Conservation (phyloP, 2,113 vertebrate species). For the Cepphus grylle region DNA sequence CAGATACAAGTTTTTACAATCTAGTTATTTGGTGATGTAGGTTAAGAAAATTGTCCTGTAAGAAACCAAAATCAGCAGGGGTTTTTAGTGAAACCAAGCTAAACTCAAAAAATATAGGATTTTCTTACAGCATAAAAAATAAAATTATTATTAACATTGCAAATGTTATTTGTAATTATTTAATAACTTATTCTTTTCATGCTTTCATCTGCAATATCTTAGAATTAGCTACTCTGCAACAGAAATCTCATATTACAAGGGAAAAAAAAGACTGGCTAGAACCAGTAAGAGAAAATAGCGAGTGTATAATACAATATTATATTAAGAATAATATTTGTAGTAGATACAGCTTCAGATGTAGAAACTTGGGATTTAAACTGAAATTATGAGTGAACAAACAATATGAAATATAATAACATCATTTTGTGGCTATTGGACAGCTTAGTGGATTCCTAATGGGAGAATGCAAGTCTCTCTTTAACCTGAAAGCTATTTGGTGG, state of each 20-base stretch:
- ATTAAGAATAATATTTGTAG: background rate
- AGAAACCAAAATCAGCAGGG: background rate
- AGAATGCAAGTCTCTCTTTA: background rate
- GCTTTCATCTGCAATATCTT: background rate
- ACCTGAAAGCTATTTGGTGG: background rate
- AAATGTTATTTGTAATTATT: background rate
- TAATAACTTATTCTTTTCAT: background rate
- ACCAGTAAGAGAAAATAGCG: background rate
- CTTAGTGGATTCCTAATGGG: background rate
- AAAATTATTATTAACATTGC: background rate
- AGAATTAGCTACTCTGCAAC: background rate
- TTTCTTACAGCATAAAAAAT: background rate
- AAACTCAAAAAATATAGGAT: background rate
- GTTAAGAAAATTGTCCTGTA: background rate
- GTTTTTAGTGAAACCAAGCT: background rate
- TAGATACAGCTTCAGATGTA: background rate
- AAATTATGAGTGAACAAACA: background rate
- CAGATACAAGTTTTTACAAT: background rate
- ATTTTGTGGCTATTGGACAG: background rate
- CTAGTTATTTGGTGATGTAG: background rate
- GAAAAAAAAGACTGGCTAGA: background rate
- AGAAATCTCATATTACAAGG: background rate
- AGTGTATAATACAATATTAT: background rate
- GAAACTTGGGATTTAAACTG: background rate
- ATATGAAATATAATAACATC: background rate